Evolutionary conservation across 2,888 invertebrate genomes (phyloP).

Genomic region (Megamerina dolium): DNA sequence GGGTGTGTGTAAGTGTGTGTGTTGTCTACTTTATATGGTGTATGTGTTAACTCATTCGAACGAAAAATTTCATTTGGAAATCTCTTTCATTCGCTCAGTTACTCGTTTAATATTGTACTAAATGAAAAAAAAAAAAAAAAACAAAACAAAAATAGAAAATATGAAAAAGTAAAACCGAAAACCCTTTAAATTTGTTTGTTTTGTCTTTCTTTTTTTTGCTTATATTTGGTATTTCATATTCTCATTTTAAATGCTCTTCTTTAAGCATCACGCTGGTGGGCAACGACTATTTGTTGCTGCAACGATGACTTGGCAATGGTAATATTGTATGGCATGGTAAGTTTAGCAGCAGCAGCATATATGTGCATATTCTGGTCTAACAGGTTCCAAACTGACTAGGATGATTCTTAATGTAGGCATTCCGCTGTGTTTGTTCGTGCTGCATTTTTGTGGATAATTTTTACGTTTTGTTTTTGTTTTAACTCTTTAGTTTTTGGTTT

Average conservation of each 20-base stretch:
- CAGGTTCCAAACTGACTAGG: slow-evolving; percentile 35
- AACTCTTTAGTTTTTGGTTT: background rate
- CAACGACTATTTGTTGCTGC: background rate
- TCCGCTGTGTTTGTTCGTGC: slow-evolving; percentile 8
- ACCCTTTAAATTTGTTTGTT: too few relatives aligned
- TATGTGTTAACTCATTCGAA: slow-evolving; percentile 31
- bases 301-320: background rate
- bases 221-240: too few relatives aligned
- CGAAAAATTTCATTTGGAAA: slow-evolving; percentile 20
- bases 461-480: slow-evolving; percentile 1
- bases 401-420: slow-evolving; percentile 12
- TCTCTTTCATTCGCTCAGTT: slow-evolving; percentile 37
- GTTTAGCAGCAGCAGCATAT: too few relatives aligned
- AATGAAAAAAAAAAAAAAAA: background rate
- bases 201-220: too few relatives aligned
- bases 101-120: too few relatives aligned
- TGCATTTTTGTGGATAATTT: slow-evolving; percentile 8
- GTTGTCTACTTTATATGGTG: too few relatives aligned
- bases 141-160: background rate
- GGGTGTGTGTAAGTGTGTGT: slow-evolving; percentile 13
- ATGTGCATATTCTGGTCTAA: slow-evolving; percentile 37
- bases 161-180: too few relatives aligned
- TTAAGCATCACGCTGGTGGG: background rate
- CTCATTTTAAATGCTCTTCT: too few relatives aligned
- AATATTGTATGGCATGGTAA: background rate